phyloP scores from a whole-genome alignment of 1,140 invertebrate genomes.

The Cyrtorhinus lividipennis region DNA sequence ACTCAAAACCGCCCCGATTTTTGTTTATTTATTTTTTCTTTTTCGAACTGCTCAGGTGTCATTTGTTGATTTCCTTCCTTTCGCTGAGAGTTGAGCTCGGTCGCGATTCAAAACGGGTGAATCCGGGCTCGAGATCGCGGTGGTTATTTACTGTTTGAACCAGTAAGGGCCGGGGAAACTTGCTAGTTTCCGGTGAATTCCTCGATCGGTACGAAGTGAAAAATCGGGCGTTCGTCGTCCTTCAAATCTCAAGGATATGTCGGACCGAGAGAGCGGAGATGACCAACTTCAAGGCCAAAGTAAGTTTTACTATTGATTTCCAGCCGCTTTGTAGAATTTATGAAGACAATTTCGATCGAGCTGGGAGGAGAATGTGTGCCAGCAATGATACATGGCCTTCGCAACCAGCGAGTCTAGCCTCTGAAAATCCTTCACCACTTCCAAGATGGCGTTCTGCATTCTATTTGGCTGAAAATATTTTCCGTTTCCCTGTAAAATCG shows the following conservation, averaged over 20 bases:
- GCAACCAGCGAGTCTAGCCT: background rate
- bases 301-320: slow-evolving; percentile 23
- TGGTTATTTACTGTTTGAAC: background rate
- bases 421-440: slow-evolving; percentile 12
- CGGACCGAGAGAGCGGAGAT: slow-evolving; percentile 36
- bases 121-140: background rate
- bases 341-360: background rate
- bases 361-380: background rate
- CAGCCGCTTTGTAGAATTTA: background rate
- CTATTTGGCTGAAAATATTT: background rate
- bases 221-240: slow-evolving; percentile 14
- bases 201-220: background rate
- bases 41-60: background rate
- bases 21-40: background rate
- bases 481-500: background rate
- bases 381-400: background rate
- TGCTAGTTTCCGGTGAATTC: background rate
- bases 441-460: slow-evolving; percentile 16
- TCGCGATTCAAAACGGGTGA: background rate
- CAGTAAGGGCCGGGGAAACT: too few relatives aligned
- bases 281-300: slow-evolving; percentile 34
- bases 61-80: background rate
- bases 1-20: background rate
- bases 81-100: too few relatives aligned
- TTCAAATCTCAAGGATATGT: slow-evolving; percentile 29